A percentile compares a stretch with the other conserved stretches of the same genome.
Evolutionary conservation across 1,140 invertebrate species (phyloP).

Genomic region (Conus betulinus): DNA sequence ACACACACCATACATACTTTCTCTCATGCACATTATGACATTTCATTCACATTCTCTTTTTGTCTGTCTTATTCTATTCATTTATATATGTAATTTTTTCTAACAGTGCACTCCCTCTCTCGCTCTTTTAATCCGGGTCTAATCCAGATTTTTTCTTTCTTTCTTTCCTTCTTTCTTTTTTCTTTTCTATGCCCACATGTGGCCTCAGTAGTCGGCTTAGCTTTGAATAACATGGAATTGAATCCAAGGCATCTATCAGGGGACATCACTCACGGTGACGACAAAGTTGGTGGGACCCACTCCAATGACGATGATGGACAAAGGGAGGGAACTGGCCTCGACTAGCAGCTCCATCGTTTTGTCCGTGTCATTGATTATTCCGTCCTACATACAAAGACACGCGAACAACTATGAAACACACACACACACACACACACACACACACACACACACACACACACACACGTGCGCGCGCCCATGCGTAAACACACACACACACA

Average conservation of each 20-base stretch:
- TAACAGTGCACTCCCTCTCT: not conserved
- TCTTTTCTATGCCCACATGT: not conserved
- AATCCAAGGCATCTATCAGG: too few species aligned
- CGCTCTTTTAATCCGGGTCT: not conserved
- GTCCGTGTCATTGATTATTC: slow-evolving; percentile 63
- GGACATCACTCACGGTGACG: slow-evolving; percentile 53
- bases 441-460: too few species aligned
- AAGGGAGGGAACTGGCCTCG: slow-evolving; percentile 54
- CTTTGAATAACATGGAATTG: too few species aligned
- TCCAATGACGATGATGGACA: slow-evolving; percentile 58
- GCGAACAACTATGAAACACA: not conserved
- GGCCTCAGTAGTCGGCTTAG: too few species aligned
- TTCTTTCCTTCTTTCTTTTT: not conserved
- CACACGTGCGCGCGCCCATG: too few species aligned
- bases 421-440: not conserved
- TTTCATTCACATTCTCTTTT: too few species aligned
- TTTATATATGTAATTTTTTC: too few species aligned
- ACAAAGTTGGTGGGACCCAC: slow-evolving; percentile 62
- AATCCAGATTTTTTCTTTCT: not conserved
- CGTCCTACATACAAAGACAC: slow-evolving; percentile 51
- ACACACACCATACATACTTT: too few species aligned
- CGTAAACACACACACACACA: too few species aligned
- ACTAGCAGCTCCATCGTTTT: slow-evolving; percentile 49
- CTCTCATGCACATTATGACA: too few species aligned
- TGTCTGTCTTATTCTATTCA: too few species aligned